A percentile compares a stretch with the other conserved stretches of the same genome.
Evolutionary conservation across 2,113 vertebrate species (phyloP).

Genomic region (Phoxinus phoxinus): DNA sequence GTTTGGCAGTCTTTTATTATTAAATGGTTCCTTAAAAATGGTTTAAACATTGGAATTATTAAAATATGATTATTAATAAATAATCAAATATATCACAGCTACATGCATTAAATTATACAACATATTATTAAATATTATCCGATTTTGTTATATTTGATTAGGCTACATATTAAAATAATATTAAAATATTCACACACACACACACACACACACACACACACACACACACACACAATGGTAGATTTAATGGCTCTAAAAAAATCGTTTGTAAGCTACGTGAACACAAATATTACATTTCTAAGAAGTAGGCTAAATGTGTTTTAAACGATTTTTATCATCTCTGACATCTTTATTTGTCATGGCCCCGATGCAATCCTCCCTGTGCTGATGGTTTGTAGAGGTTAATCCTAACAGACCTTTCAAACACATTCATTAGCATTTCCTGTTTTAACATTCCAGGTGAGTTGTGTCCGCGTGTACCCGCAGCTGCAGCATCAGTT

Average conservation of each 20-base stretch:
- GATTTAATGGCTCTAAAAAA: no score
- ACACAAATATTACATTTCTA: neutral
- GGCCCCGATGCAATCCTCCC: neutral
- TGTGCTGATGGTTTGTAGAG: neutral
- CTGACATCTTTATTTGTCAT: neutral
- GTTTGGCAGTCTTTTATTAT: neutral
- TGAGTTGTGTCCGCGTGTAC: neutral
- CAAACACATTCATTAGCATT: neutral
- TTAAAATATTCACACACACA: no score
- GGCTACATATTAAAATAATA: no score
- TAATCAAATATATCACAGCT: no score
- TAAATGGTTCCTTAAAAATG: no score
- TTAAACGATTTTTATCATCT: neutral
- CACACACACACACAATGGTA: no score
- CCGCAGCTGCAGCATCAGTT: neutral
- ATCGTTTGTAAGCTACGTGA: neutral
- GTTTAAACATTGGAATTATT: no score
- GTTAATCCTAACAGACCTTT: neutral
- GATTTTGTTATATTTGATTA: no score
- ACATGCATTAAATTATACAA: no score
- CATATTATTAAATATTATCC: no score
- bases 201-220: no score
- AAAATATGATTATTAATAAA: no score
- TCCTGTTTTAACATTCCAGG: neutral
- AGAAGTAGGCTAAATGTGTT: neutral